Conservation (phyloP, 2,888 invertebrate genomes). For the Cephus rjabovi region DNA sequence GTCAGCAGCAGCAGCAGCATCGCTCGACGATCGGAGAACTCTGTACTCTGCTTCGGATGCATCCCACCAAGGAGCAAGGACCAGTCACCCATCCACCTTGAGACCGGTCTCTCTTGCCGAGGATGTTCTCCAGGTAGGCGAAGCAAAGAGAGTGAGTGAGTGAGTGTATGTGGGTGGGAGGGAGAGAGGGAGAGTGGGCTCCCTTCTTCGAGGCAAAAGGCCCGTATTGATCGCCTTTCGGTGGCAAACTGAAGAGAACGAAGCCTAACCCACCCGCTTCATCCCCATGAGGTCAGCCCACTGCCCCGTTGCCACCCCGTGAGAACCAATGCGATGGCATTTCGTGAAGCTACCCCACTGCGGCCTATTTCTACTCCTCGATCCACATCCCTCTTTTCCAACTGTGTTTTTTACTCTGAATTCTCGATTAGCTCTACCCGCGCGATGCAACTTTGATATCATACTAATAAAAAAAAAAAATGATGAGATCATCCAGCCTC, state of each 20-base stretch:
- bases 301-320: conserved; percentile 10
- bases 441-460: not conserved
- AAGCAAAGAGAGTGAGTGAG: not conserved
- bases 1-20: not conserved
- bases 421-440: not conserved
- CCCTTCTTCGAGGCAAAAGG: conserved; percentile 13
- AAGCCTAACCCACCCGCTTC: conserved; percentile 47
- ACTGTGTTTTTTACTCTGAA: not conserved
- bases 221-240: conserved; percentile 58
- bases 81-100: not conserved
- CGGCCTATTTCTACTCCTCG: not conserved
- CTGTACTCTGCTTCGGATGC: not conserved
- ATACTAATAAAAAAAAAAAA: too few relatives aligned
- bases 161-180: too few relatives aligned
- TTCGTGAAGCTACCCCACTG: conserved; percentile 12
- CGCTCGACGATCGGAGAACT: not conserved
- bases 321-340: conserved; percentile 22
- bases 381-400: not conserved
- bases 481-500: not conserved
- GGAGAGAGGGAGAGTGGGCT: not conserved
- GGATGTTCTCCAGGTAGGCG: not conserved
- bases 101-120: not conserved
- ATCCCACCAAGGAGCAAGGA: too few relatives aligned
- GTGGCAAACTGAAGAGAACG: conserved; percentile 39
- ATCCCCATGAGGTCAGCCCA: conserved; percentile 33